Evolutionary conservation across 2,888 invertebrate species (phyloP).

Genomic region (Caenorhabditis imperialis): DNA sequence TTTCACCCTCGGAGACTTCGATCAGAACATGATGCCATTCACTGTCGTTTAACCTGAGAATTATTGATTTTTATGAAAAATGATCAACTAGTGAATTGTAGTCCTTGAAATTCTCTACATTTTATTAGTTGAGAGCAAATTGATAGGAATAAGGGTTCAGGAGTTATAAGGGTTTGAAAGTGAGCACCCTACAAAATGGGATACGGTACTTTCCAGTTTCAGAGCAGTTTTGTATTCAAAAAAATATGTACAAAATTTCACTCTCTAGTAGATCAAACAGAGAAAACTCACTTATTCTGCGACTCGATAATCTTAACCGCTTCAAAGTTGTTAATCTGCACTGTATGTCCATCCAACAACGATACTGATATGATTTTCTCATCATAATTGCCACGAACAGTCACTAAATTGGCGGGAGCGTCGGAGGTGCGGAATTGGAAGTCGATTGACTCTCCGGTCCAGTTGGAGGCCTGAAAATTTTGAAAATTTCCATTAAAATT

Average conservation of each 20-base stretch:
- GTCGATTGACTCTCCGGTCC: conserved; percentile 45
- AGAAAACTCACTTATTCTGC: conserved; percentile 30
- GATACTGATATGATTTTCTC: conserved; percentile 33
- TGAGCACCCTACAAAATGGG: too few relatives aligned
- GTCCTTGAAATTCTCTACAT: background rate
- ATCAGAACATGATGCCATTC: conserved; percentile 72
- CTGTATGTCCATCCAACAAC: conserved; percentile 41
- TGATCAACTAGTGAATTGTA: too few relatives aligned
- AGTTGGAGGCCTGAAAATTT: conserved; percentile 21
- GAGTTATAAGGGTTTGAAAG: too few relatives aligned
- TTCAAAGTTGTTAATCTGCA: conserved; percentile 40
- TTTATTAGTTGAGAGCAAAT: too few relatives aligned
- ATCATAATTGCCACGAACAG: conserved; percentile 39
- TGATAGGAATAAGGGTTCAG: too few relatives aligned
- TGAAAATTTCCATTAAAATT: too few relatives aligned
- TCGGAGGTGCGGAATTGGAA: conserved; percentile 53
- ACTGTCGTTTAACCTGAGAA: conserved; percentile 68
- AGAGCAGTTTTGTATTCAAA: too few relatives aligned
- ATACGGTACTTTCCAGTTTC: too few relatives aligned
- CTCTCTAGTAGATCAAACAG: background rate
- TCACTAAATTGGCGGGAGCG: conserved; percentile 20
- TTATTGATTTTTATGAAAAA: too few relatives aligned
- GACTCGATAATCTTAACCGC: conserved; percentile 30
- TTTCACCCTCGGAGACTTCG: conserved; percentile 64
- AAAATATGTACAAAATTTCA: background rate